A percentile compares a stretch with the other conserved stretches of the same genome.
These are phyloP conservation scores for Mythimna pallens DNA, from an alignment of 2,888 invertebrate species.

Conservation along the genomic window DNA sequence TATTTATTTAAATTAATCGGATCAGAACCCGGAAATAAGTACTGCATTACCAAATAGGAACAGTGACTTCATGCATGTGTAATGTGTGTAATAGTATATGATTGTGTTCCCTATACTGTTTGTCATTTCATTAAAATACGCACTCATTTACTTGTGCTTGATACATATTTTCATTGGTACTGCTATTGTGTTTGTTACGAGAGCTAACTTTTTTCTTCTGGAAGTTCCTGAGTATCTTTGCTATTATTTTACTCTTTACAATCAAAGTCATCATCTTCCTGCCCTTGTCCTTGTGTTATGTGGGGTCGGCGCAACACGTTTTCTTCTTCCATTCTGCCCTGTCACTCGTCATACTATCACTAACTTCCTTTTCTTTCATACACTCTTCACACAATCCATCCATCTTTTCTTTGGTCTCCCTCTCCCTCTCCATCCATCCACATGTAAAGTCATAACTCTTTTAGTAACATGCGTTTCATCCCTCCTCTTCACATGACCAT, in stretches of 20 bases:
- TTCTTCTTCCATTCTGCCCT: too few relatives aligned
- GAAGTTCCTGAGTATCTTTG: background rate
- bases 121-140: slow-evolving; percentile 53
- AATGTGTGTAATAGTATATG: slow-evolving; percentile 3
- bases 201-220: slow-evolving; percentile 12
- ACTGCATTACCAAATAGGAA: slow-evolving; percentile 4
- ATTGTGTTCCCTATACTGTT: slow-evolving; percentile 17
- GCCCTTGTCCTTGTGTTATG: too few relatives aligned
- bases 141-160: slow-evolving; percentile 44
- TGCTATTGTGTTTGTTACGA: slow-evolving; percentile 1
- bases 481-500: too few relatives aligned
- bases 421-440: too few relatives aligned
- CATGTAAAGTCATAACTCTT: too few relatives aligned
- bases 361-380: too few relatives aligned
- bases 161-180: slow-evolving; percentile 49
- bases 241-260: background rate
- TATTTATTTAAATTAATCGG: background rate
- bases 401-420: too few relatives aligned
- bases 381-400: too few relatives aligned
- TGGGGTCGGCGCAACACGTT: too few relatives aligned
- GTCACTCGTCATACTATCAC: too few relatives aligned
- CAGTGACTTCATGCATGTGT: slow-evolving; percentile 28
- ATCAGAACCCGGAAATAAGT: slow-evolving; percentile 29
- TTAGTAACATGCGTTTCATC: too few relatives aligned
- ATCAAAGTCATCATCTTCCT: too few relatives aligned